phyloP scores from a whole-genome alignment of 2,797 vertebrate genomes.

The Cottoperca gobio region DNA sequence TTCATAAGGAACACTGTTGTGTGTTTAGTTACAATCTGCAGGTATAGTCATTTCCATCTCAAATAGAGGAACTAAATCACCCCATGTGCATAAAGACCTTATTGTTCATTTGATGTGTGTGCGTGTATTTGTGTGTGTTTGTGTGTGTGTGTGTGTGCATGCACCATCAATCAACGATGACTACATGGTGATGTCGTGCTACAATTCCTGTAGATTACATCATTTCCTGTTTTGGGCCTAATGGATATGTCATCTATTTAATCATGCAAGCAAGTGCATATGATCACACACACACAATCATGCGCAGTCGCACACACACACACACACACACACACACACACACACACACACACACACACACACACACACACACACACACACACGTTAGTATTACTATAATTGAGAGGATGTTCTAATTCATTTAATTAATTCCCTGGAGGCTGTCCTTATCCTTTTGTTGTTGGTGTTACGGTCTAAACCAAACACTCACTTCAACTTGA shows the following conservation, averaged over 20 bases:
- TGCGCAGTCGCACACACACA: neutral
- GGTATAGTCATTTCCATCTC: neutral
- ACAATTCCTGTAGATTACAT: constrained; percentile 65
- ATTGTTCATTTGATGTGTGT: constrained; percentile 30
- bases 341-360: neutral
- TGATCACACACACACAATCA: constrained; percentile 5
- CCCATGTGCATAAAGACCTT: neutral
- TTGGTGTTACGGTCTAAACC: too few species aligned
- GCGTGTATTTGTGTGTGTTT: constrained; percentile 22
- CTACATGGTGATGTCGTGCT: constrained; percentile 69
- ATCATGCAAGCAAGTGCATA: constrained; percentile 44
- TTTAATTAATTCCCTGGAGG: neutral
- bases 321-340: constrained; percentile 9
- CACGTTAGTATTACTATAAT: neutral
- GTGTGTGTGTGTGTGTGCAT: constrained; percentile 9
- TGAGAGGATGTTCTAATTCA: constrained; percentile 4
- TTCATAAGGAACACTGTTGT: neutral
- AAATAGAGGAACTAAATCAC: neutral
- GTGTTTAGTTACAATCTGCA: neutral
- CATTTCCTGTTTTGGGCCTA: constrained; percentile 64
- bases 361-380: neutral
- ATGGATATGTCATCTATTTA: constrained; percentile 60
- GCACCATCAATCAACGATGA: constrained; percentile 57
- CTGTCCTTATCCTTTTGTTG: neutral
- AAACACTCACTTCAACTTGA: too few species aligned